These are phyloP conservation scores for Pseudomyrmex gracilis DNA, from an alignment of 1,140 invertebrate species.

Conservation along the genomic window DNA sequence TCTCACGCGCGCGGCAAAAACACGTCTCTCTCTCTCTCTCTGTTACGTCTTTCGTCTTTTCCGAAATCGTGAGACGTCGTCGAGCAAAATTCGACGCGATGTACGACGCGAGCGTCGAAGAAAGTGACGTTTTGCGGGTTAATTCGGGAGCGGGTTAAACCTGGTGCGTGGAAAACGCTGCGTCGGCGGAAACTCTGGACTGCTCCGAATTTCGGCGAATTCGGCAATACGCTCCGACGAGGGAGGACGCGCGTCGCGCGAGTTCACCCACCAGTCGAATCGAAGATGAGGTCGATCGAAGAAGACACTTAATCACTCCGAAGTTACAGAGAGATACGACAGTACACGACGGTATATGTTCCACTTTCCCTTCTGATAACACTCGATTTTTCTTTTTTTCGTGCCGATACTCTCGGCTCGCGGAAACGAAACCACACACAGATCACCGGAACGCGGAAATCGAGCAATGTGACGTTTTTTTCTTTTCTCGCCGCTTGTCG, in stretches of 20 bases:
- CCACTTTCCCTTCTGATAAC: neutral
- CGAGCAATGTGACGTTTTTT: neutral
- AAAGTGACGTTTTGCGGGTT: too few relatives aligned
- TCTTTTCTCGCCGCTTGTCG: neutral
- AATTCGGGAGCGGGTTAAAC: neutral
- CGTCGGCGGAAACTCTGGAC: neutral
- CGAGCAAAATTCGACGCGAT: too few relatives aligned
- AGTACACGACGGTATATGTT: neutral
- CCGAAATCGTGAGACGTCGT: too few relatives aligned
- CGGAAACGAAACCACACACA: neutral
- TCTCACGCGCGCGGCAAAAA: too few relatives aligned
- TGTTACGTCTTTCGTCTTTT: too few relatives aligned
- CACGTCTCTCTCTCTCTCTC: too few relatives aligned
- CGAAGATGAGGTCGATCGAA: neutral
- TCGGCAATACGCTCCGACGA: neutral
- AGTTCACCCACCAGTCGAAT: neutral
- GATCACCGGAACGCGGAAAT: conserved; percentile 3
- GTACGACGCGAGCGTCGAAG: too few relatives aligned
- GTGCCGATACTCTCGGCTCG: neutral
- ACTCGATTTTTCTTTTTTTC: conserved; percentile 7
- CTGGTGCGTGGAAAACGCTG: neutral
- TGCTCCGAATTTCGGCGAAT: neutral
- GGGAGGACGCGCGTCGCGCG: neutral
- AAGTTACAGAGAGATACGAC: neutral
- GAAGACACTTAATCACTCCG: conserved; percentile 17